Conservation (phyloP, 1,140 invertebrate genomes). For the Drosophila burlai region DNA sequence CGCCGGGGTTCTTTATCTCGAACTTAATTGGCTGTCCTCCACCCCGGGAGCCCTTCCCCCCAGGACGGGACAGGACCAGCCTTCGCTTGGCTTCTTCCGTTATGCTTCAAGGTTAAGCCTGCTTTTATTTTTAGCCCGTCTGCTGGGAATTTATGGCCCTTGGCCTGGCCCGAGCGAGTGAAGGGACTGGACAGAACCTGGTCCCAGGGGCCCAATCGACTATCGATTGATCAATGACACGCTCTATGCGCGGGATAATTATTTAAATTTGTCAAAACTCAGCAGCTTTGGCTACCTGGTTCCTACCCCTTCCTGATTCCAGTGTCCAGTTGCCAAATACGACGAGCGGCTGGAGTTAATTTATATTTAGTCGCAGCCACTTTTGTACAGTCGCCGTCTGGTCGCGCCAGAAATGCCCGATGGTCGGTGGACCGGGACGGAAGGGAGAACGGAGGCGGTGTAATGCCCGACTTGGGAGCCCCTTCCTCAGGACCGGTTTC, state of each 20-base stretch:
- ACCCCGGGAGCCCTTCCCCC: conserved; percentile 2
- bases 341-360: conserved; percentile 24
- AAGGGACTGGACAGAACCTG: conserved; percentile 42
- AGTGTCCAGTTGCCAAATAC: conserved; percentile 29
- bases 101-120: conserved; percentile 60
- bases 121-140: conserved; percentile 63
- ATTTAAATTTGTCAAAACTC: conserved; percentile 71
- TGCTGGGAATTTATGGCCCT: conserved; percentile 60
- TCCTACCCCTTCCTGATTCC: conserved; percentile 4
- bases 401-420: conserved; percentile 54
- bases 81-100: conserved; percentile 49
- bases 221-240: conserved; percentile 51
- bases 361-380: conserved; percentile 60
- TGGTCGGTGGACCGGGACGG: neutral
- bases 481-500: conserved; percentile 66
- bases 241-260: conserved; percentile 31
- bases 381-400: conserved; percentile 75
- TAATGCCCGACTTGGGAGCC: conserved; percentile 7
- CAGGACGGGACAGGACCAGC: conserved; percentile 28
- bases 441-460: neutral
- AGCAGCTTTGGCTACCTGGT: conserved; percentile 23
- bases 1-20: conserved; percentile 53
- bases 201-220: conserved; percentile 3
- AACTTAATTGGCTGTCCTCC: conserved; percentile 50
- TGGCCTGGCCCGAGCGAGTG: conserved; percentile 21